A percentile compares a stretch with the other conserved stretches of the same genome.
Conservation (phyloP, 2,888 invertebrate genomes). For the Nycteola revayana region DNA sequence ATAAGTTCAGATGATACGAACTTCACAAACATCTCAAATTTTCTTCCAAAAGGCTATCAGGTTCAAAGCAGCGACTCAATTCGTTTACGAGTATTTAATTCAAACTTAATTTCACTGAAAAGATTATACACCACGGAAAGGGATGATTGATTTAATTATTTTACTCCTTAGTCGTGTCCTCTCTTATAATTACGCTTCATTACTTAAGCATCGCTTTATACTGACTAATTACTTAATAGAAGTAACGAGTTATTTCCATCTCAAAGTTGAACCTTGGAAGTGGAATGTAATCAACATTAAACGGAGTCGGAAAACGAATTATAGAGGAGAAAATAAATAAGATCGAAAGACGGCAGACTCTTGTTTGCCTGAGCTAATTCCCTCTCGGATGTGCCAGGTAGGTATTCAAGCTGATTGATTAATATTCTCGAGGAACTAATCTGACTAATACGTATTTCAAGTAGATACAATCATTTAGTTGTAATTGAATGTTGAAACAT, state of each 20-base stretch:
- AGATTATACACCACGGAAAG: conserved; percentile 75
- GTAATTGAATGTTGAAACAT: too few relatives aligned
- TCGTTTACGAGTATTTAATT: conserved; percentile 68
- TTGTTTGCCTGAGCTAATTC: conserved; percentile 36
- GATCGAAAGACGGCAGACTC: conserved; percentile 41
- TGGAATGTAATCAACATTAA: conserved; percentile 73
- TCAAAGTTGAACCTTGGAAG: conserved; percentile 58
- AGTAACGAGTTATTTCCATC: conserved; percentile 79
- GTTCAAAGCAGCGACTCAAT: conserved; percentile 59
- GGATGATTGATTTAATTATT: conserved; percentile 81
- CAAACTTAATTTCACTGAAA: conserved; percentile 70
- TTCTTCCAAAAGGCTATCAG: conserved; percentile 55
- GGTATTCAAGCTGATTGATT: conserved; percentile 31
- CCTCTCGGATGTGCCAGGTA: conserved; percentile 24
- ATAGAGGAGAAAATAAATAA: conserved; percentile 64
- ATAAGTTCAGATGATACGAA: conserved; percentile 46
- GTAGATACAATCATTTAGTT: too few relatives aligned
- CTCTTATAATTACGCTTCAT: conserved; percentile 80
- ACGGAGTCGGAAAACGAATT: conserved; percentile 61
- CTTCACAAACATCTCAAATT: conserved; percentile 51
- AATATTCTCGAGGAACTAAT: conserved; percentile 18
- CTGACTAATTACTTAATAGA: conserved; percentile 80
- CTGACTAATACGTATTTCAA: too few relatives aligned
- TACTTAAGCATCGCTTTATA: conserved; percentile 80
- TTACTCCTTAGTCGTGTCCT: conserved; percentile 76